These are phyloP conservation scores for Molossus alvarezi DNA, from an alignment of 2,797 vertebrate genomes.

Conservation along the genomic window DNA sequence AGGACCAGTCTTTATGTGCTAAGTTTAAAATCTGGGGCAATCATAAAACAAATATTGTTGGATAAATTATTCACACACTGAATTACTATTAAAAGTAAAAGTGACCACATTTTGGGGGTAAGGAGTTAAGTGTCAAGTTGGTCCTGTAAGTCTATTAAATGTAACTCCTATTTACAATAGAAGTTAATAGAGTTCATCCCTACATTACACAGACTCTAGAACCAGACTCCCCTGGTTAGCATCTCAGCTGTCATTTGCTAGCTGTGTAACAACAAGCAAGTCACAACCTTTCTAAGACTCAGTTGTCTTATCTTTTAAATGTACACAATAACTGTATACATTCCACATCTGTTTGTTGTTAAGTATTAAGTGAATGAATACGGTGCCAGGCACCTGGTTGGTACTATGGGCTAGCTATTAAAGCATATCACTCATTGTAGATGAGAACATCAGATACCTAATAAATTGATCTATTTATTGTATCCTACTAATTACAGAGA, in stretches of 20 bases:
- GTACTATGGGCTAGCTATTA: background rate
- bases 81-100: constrained; percentile 10
- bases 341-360: background rate
- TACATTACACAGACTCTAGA: background rate
- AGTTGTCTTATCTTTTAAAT: constrained; percentile 24
- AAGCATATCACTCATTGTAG: background rate
- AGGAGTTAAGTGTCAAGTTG: background rate
- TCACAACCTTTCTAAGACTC: background rate
- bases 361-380: background rate
- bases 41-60: background rate
- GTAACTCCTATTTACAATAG: background rate
- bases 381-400: background rate
- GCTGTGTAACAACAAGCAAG: background rate
- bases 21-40: constrained; percentile 1
- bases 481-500: background rate
- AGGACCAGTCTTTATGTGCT: background rate
- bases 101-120: background rate
- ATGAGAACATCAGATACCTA: background rate
- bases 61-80: background rate
- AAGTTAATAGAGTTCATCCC: background rate
- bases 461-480: background rate
- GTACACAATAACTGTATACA: background rate
- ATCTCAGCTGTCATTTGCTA: background rate
- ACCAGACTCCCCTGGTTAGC: background rate
- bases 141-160: background rate